Conservation (phyloP, 2,888 invertebrate species). For the Dryomyza anilis region DNA sequence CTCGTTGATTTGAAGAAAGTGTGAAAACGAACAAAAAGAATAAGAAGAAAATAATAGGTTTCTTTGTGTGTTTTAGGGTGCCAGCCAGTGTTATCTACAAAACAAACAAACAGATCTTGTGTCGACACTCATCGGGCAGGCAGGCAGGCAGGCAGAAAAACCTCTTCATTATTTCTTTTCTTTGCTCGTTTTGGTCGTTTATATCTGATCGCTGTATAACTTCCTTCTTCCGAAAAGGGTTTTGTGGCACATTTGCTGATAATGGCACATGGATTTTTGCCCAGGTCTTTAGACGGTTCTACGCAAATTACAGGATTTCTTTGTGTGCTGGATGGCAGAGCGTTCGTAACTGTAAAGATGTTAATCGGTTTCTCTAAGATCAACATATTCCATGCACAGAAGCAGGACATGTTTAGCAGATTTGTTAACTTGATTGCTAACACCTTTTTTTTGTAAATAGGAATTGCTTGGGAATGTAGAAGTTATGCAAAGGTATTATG, state of each 20-base stretch:
- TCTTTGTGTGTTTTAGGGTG: background rate
- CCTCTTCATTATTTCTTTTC: background rate
- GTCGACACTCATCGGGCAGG: background rate
- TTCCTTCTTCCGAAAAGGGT: background rate
- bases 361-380: background rate
- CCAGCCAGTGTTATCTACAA: conserved; percentile 2
- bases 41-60: background rate
- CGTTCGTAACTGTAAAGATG: background rate
- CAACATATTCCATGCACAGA: background rate
- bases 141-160: too few species aligned
- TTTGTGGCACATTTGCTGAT: background rate
- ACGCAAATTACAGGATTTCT: background rate
- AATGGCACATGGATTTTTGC: background rate
- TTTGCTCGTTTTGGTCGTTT: background rate
- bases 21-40: background rate
- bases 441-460: conserved; percentile 19
- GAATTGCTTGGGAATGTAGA: conserved; percentile 9
- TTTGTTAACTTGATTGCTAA: conserved; percentile 1
- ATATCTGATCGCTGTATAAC: conserved; percentile 1
- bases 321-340: background rate
- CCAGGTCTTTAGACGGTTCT: background rate
- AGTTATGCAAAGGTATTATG: conserved; percentile 28
- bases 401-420: background rate
- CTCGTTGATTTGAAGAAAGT: background rate
- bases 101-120: conserved; percentile 15